phyloP scores from a whole-genome alignment of 1,140 invertebrate species.

The Cecropterus lyciades region DNA sequence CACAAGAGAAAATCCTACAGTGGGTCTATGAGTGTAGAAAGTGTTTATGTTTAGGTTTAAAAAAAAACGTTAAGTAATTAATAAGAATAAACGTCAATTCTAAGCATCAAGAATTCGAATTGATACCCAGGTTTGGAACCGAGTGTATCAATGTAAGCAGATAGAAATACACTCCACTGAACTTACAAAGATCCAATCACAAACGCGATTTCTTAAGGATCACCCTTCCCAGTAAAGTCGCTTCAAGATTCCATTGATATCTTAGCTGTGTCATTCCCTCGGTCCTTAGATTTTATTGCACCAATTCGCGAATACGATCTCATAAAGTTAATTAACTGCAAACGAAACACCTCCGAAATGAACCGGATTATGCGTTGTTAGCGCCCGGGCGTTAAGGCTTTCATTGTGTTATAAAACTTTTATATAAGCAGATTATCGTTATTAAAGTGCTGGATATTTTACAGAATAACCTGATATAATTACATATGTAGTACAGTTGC shows the following conservation, averaged over 20 bases:
- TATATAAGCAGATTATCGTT: conserved; percentile 15
- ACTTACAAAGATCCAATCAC: no score
- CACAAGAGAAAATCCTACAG: no score
- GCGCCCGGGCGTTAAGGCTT: conserved; percentile 40
- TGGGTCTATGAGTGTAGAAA: no score
- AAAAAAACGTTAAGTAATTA: no score
- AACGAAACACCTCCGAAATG: conserved; percentile 61
- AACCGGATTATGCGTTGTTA: conserved; percentile 54
- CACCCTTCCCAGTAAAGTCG: neutral
- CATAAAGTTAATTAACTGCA: conserved; percentile 72
- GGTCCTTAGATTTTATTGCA: conserved; percentile 59
- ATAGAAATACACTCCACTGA: no score
- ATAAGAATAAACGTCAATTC: no score
- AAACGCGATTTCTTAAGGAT: neutral
- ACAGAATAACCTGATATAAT: neutral
- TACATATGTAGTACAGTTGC: neutral
- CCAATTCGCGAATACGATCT: conserved; percentile 54
- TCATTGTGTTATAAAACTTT: conserved; percentile 52
- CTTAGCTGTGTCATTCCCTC: conserved; percentile 26
- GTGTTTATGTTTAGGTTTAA: no score
- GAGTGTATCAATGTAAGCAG: no score
- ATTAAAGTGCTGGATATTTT: neutral
- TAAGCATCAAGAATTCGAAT: no score
- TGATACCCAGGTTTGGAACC: no score
- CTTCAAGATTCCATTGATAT: conserved; percentile 30